Percentiles rank a stretch among this genome's conserved stretches.
Conservation (phyloP, 2,888 invertebrate species). For the Leptinotarsa haldemani region DNA sequence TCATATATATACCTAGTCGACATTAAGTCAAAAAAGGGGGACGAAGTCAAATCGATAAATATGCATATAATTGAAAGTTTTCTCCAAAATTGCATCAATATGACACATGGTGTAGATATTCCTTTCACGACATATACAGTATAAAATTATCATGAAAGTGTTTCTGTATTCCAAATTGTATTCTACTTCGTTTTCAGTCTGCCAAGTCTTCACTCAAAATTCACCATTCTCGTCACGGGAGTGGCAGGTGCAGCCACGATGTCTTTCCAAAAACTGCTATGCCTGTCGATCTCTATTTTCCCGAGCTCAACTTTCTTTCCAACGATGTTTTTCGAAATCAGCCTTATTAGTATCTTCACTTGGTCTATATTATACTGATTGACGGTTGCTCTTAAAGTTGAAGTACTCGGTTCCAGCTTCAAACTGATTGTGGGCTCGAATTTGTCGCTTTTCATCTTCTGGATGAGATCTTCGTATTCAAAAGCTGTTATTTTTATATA, state of each 20-base stretch:
- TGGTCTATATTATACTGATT: constrained; percentile 73
- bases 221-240: constrained; percentile 72
- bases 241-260: constrained; percentile 70
- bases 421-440: constrained; percentile 82
- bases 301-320: constrained; percentile 78
- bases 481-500: constrained; percentile 83
- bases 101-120: not conserved
- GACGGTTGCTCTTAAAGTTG: constrained; percentile 73
- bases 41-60: no score
- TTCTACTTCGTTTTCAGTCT: not conserved
- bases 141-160: no score
- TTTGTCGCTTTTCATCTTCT: constrained; percentile 77
- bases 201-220: constrained; percentile 66
- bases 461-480: constrained; percentile 71
- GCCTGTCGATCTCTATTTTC: constrained; percentile 74
- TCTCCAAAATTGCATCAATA: not conserved
- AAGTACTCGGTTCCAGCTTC: constrained; percentile 77
- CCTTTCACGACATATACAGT: not conserved
- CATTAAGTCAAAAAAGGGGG: no score
- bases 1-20: no score
- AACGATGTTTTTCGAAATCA: constrained; percentile 75
- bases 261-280: constrained; percentile 75
- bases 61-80: no score
- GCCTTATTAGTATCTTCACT: constrained; percentile 74
- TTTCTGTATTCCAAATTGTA: not conserved